Conservation (phyloP, 1,140 invertebrate genomes). For the Procambarus virginalis region DNA sequence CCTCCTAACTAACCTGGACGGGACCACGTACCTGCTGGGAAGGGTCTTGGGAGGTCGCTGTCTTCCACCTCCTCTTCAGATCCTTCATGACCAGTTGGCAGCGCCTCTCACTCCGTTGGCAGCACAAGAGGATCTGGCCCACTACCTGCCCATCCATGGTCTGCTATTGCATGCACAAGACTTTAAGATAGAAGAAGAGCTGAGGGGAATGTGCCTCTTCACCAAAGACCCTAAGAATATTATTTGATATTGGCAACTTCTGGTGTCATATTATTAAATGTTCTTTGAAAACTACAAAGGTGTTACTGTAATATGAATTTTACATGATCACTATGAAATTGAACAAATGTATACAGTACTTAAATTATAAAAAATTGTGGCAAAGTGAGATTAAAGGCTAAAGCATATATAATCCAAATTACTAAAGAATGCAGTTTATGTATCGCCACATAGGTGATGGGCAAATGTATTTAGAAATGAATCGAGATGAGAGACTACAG, state of each 20-base stretch:
- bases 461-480: too few species aligned
- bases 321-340: too few species aligned
- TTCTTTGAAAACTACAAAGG: too few species aligned
- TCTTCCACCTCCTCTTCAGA: slow-evolving; percentile 5
- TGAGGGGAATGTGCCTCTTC: slow-evolving; percentile 47
- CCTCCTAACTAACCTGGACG: slow-evolving; percentile 47
- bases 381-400: too few species aligned
- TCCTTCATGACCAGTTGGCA: not conserved
- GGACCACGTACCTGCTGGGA: slow-evolving; percentile 40
- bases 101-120: slow-evolving; percentile 18
- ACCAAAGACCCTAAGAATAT: slow-evolving; percentile 21
- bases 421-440: too few species aligned
- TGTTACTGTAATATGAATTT: too few species aligned
- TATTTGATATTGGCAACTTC: not conserved
- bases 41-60: not conserved
- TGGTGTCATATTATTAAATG: too few species aligned
- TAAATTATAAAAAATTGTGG: too few species aligned
- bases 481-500: too few species aligned
- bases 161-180: slow-evolving; percentile 13
- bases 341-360: too few species aligned
- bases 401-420: too few species aligned
- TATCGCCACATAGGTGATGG: too few species aligned
- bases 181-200: slow-evolving; percentile 50
- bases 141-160: slow-evolving; percentile 42
- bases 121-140: slow-evolving; percentile 21